Conservation (phyloP, 2,888 invertebrate genomes). For the Clistopyga incitator region DNA sequence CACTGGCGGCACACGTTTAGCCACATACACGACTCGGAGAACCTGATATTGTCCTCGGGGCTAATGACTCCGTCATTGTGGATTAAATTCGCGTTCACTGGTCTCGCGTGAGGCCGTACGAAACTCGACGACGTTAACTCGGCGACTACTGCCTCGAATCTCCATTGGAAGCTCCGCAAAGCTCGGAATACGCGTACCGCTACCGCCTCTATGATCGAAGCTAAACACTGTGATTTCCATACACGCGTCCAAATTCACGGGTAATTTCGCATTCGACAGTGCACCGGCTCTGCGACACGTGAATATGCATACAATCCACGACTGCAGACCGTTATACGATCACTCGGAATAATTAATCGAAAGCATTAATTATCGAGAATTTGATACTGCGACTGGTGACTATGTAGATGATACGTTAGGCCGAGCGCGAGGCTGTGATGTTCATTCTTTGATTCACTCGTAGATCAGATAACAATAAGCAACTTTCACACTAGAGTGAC, state of each 20-base stretch:
- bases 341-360: constrained; percentile 47
- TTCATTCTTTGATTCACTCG: too few relatives aligned
- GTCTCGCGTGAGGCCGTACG: constrained; percentile 1
- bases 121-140: constrained; percentile 27
- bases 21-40: constrained; percentile 30
- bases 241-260: constrained; percentile 30
- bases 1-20: not conserved
- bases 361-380: constrained; percentile 46
- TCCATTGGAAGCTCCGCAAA: constrained; percentile 26
- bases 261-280: constrained; percentile 34
- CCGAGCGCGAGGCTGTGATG: not conserved
- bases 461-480: too few relatives aligned
- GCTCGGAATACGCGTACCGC: constrained; percentile 1
- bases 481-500: too few relatives aligned
- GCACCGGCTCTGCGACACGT: constrained; percentile 7
- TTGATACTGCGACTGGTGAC: constrained; percentile 29
- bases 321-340: constrained; percentile 4
- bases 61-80: constrained; percentile 58
- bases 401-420: not conserved
- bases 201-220: constrained; percentile 34
- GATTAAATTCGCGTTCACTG: constrained; percentile 49
- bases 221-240: constrained; percentile 56
- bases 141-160: constrained; percentile 10
- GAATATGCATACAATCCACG: constrained; percentile 31
- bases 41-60: constrained; percentile 53